These are phyloP conservation scores for Eilema griseolum DNA, from an alignment of 2,888 invertebrate genomes.

Conservation along the genomic window DNA sequence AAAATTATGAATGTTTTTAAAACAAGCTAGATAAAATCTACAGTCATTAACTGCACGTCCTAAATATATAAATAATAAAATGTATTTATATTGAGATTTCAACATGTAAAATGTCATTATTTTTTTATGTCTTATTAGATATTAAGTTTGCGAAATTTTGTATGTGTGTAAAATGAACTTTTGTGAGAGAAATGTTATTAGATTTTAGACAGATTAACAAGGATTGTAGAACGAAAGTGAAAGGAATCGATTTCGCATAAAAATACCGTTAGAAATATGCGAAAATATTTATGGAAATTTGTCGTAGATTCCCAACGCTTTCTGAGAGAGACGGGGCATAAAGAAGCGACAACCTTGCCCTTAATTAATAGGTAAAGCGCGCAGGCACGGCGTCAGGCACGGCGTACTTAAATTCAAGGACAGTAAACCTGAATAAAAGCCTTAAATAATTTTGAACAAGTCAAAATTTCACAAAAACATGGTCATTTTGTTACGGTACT, in stretches of 20 bases:
- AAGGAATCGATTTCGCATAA: constrained; percentile 45
- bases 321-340: constrained; percentile 30
- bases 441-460: constrained; percentile 41
- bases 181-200: not conserved
- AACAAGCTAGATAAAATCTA: no score
- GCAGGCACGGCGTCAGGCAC: constrained; percentile 43
- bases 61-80: no score
- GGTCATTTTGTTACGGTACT: not conserved
- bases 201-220: constrained; percentile 22
- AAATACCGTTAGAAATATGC: constrained; percentile 38
- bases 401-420: constrained; percentile 56
- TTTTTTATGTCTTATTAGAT: not conserved
- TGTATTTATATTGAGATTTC: no score
- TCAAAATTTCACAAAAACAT: constrained; percentile 5
- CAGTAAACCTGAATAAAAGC: constrained; percentile 48
- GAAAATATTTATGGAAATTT: constrained; percentile 23
- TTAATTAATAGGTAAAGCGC: constrained; percentile 54
- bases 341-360: constrained; percentile 52
- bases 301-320: constrained; percentile 32
- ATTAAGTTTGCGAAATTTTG: not conserved
- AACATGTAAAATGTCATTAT: no score
- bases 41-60: no score
- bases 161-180: not conserved
- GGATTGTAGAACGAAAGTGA: constrained; percentile 57
- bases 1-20: no score